Evolutionary conservation across 1,140 invertebrate genomes (phyloP).

Genomic region (Caerostris extrusa): DNA sequence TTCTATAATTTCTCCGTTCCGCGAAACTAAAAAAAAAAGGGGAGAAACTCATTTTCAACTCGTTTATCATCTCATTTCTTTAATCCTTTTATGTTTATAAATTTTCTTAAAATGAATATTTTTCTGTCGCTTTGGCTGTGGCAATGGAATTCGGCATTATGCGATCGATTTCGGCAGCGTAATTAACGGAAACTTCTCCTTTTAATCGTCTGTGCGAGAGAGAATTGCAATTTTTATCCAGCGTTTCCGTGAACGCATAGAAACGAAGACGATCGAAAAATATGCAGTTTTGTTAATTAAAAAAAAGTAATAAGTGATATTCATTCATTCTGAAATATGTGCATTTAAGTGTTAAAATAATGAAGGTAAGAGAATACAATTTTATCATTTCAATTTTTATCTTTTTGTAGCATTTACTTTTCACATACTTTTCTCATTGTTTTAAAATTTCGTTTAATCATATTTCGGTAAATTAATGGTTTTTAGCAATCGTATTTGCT

Average conservation of each 20-base stretch:
- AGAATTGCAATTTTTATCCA: slow-evolving; percentile 31
- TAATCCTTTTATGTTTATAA: slow-evolving; percentile 64
- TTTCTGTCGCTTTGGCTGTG: slow-evolving; percentile 6
- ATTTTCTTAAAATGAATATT: slow-evolving; percentile 50
- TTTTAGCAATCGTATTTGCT: background rate
- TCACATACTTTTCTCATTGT: background rate
- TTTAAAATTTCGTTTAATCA: background rate
- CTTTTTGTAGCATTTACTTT: background rate
- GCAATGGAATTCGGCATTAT: slow-evolving; percentile 60
- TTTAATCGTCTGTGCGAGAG: slow-evolving; percentile 27
- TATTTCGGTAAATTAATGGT: background rate
- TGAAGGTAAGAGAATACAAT: background rate
- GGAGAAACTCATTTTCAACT: background rate
- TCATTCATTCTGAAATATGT: slow-evolving; percentile 9
- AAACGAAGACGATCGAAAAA: background rate
- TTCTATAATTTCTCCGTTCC: background rate
- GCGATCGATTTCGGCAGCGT: slow-evolving; percentile 50
- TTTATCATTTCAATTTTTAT: background rate
- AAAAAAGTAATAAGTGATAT: slow-evolving; percentile 34
- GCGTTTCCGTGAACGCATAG: background rate
- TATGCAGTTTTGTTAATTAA: slow-evolving; percentile 27
- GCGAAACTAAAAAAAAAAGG: background rate
- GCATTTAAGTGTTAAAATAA: slow-evolving; percentile 7
- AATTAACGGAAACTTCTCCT: slow-evolving; percentile 57
- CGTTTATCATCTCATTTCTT: slow-evolving; percentile 42